phyloP scores from a whole-genome alignment of 2,113 vertebrate genomes.

The Nothocercus julius region DNA sequence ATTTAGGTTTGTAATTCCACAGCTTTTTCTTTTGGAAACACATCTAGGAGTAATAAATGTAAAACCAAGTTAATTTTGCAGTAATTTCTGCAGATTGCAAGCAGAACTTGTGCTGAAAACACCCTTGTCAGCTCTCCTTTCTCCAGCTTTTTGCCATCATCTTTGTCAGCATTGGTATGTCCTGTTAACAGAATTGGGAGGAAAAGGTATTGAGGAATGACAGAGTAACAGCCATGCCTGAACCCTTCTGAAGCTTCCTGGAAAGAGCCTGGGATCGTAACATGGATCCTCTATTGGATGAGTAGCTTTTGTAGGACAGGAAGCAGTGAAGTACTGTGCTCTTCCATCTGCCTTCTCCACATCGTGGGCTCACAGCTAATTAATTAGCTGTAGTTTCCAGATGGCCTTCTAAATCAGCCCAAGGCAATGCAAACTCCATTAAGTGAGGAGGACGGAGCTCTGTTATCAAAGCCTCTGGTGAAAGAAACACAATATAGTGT shows the following conservation, averaged over 20 bases:
- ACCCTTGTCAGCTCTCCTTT: not conserved
- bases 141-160: not conserved
- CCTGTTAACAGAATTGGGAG: not conserved
- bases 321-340: not conserved
- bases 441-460: not conserved
- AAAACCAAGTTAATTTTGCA: not conserved
- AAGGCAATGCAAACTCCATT: not conserved
- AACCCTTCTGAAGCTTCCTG: not conserved
- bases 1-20: not conserved
- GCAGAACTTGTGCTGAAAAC: not conserved
- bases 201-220: not conserved
- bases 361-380: constrained; percentile 27
- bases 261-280: not conserved
- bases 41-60: not conserved
- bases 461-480: not conserved
- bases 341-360: constrained; percentile 25
- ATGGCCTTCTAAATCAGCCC: constrained; percentile 38
- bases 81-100: not conserved
- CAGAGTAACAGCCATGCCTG: not conserved
- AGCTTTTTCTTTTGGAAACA: not conserved
- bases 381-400: constrained; percentile 48
- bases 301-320: not conserved
- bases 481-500: not conserved
- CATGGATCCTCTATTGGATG: fast-evolving
- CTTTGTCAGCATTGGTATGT: not conserved